These are phyloP conservation scores for Amia ocellicauda DNA, from an alignment of 2,113 vertebrate species.

Conservation along the genomic window DNA sequence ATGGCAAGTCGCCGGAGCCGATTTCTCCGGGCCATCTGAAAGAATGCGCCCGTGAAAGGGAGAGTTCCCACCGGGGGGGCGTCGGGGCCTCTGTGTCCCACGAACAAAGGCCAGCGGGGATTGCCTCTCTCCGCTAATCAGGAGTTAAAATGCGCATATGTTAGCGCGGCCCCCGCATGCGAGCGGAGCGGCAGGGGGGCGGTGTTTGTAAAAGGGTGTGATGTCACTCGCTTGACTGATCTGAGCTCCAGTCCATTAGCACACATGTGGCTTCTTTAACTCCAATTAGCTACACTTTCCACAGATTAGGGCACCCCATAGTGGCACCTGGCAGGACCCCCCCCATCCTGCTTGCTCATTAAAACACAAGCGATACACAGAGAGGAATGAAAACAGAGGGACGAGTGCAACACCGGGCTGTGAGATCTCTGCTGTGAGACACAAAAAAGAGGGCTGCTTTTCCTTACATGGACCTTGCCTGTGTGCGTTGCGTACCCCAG, in stretches of 20 bases:
- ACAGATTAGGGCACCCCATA: slow-evolving; percentile 40
- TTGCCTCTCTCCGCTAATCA: slow-evolving; percentile 1
- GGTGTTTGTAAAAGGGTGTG: slow-evolving; percentile 20
- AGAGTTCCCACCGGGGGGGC: slow-evolving; percentile 4
- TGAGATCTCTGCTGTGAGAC: no score
- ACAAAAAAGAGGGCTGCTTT: no score
- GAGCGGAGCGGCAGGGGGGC: not conserved
- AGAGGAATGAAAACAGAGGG: no score
- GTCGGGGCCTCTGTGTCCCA: not conserved
- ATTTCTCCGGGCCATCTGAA: slow-evolving; percentile 15
- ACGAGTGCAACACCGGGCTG: no score
- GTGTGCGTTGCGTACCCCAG: no score
- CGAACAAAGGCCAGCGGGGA: slow-evolving; percentile 9
- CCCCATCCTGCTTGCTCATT: no score
- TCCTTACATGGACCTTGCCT: no score
- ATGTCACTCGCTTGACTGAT: slow-evolving; percentile 47
- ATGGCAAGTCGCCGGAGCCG: no score
- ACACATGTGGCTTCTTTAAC: slow-evolving; percentile 43
- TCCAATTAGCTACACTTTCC: slow-evolving; percentile 56
- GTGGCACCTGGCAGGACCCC: not conserved
- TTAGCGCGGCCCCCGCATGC: slow-evolving; percentile 16
- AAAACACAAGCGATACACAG: no score
- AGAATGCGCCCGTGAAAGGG: slow-evolving; percentile 11
- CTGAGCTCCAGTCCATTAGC: slow-evolving; percentile 41
- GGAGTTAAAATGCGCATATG: slow-evolving; percentile 28